phyloP scores from a whole-genome alignment of 2,113 vertebrate genomes.

The Thermophis baileyi region DNA sequence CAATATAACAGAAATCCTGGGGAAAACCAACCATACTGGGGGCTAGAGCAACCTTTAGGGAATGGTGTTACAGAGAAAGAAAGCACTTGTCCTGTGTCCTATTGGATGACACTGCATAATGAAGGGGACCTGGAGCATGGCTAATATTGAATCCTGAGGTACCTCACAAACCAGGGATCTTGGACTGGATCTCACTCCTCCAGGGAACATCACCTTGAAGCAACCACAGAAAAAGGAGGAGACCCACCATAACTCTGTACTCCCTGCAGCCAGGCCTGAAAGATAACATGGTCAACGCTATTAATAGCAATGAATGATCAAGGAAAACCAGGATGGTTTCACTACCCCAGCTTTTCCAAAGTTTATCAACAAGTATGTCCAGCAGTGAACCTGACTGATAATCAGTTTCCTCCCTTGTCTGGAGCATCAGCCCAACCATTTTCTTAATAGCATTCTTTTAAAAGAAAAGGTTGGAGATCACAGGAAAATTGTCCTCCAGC shows the following conservation, averaged over 20 bases:
- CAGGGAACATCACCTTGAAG: neutral
- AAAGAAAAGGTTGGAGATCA: neutral
- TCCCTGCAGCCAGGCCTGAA: neutral
- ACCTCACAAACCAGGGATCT: neutral
- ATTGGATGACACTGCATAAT: neutral
- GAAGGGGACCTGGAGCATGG: neutral
- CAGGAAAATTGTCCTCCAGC: neutral
- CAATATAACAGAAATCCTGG: neutral
- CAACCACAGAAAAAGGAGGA: neutral
- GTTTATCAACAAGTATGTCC: neutral
- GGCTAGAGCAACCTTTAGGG: neutral
- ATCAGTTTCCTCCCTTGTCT: neutral
- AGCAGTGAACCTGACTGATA: neutral
- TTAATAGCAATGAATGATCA: neutral
- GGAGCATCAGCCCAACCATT: neutral
- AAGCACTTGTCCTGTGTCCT: neutral
- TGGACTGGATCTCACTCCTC: neutral
- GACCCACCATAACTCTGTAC: neutral
- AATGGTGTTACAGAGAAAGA: neutral
- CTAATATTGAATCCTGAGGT: neutral
- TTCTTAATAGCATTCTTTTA: neutral
- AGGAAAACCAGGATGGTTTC: neutral
- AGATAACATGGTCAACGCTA: neutral
- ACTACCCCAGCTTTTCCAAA: neutral
- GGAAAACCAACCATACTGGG: neutral